These are phyloP conservation scores for Dinomys branickii DNA, from an alignment of 2,113 vertebrate species.

Conservation along the genomic window DNA sequence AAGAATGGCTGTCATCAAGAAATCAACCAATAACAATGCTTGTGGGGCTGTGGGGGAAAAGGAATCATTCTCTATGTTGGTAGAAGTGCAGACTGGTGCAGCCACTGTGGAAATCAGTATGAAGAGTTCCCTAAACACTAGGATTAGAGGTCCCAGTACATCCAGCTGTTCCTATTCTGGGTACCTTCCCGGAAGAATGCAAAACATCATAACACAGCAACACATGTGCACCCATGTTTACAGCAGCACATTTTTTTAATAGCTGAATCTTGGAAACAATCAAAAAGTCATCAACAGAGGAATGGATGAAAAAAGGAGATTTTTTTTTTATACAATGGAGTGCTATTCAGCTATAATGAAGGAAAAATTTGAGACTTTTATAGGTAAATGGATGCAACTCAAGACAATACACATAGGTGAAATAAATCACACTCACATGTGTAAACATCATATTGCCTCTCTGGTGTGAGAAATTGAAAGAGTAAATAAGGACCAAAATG, in stretches of 20 bases:
- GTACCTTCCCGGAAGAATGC: background rate
- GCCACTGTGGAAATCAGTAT: background rate
- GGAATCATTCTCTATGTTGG: background rate
- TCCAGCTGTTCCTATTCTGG: background rate
- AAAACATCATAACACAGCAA: background rate
- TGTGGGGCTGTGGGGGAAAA: background rate
- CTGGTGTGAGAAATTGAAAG: background rate
- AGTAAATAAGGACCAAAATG: background rate
- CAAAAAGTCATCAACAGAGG: background rate
- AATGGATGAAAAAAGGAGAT: background rate
- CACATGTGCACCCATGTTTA: background rate
- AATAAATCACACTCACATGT: background rate
- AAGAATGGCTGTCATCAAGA: background rate
- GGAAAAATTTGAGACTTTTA: background rate
- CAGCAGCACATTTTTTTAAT: background rate
- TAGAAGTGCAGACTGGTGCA: background rate
- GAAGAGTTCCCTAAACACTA: background rate
- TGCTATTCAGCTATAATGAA: background rate
- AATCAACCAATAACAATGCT: background rate
- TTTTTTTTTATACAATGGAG: background rate
- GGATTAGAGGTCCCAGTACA: background rate
- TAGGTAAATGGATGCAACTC: background rate
- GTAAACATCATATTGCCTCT: background rate
- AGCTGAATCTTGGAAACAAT: background rate
- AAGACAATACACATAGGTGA: background rate